Conservation (phyloP, 2,888 invertebrate species). For the Toxonevra muliebris region DNA sequence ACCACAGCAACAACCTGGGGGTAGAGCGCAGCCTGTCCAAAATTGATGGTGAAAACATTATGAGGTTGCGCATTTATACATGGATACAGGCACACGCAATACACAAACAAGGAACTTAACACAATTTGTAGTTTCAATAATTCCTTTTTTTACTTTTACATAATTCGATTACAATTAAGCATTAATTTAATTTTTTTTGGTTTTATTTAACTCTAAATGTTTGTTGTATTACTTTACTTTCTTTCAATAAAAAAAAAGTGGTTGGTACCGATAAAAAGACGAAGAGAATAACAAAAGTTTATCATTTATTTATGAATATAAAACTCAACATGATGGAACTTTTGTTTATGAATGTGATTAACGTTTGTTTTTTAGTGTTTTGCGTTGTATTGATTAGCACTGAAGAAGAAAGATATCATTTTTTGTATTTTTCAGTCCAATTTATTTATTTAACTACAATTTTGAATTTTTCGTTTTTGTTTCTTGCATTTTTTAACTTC, state of each 20-base stretch:
- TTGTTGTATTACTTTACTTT: neutral
- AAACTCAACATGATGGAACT: neutral
- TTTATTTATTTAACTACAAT: constrained; percentile 38
- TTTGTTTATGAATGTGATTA: constrained; percentile 15
- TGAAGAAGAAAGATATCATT: constrained; percentile 12
- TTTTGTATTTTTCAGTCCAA: constrained; percentile 35
- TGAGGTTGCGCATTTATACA: too few relatives aligned
- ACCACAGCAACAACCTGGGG: neutral
- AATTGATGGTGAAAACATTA: too few relatives aligned
- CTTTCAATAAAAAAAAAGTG: neutral
- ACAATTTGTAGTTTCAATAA: neutral
- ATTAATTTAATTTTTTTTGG: too few relatives aligned
- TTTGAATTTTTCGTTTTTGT: constrained; percentile 23
- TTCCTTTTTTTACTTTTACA: too few relatives aligned
- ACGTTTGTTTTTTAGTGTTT: constrained; percentile 8
- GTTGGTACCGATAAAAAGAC: too few relatives aligned
- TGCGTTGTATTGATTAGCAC: neutral
- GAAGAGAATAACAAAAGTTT: too few relatives aligned
- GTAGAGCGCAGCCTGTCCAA: neutral
- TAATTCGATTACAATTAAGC: too few relatives aligned
- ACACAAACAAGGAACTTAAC: constrained; percentile 1
- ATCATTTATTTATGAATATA: too few relatives aligned
- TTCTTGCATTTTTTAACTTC: constrained; percentile 16
- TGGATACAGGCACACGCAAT: neutral
- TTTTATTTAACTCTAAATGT: too few relatives aligned